Evolutionary conservation across 2,888 invertebrate genomes (phyloP), one percentile per base, ranked within the genome.

Genomic region (Carpatolechia fugitivella): DNA sequence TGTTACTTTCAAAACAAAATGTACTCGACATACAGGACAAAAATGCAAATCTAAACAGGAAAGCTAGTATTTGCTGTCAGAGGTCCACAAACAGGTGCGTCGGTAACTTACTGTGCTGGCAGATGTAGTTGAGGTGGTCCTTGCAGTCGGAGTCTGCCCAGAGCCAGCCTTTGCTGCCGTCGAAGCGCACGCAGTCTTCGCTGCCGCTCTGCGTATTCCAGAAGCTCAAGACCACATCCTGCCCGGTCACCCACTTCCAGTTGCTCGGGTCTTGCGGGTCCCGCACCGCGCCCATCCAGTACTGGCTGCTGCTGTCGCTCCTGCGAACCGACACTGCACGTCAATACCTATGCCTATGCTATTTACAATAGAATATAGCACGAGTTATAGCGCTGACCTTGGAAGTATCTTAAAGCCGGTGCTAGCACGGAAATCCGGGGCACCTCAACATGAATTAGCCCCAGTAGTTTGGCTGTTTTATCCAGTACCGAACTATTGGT

Each of bases 271-370:
- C 94, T 62, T 93, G 92, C 3, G 93, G 93, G 76, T 97, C 97
- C n/a, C 97, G 91, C 6, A 96, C 93, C 0, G 97, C 97, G 0
- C 97, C 98, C 95, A 98, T 95, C 98, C 98, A 98, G 80, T 98
- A 98, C 68, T 97, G 97, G 56, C 97, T 97, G 74, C 95, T 96
- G 18, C 95, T 95, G 84, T 98, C 97, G 73, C 95, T 97, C 74
- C 95, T 93, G 85, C 41, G 18, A 41, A 41, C 59, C n/a, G 36
- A 31, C 8, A 20, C 6, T 35, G 14, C 50, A 33, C 5, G 29
- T 44, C 29, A 44, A 20, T 44, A 41, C 41, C 20, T 24, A 44
- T 20, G n/a, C 24, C 44, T 44, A 44, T 44, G 29, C 41, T 16
- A 40, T 40, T 40, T 14, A n/a, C 36, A 36, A 36, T 3, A 6